phyloP scores from a whole-genome alignment of 1,140 invertebrate genomes.

The Episyrphus balteatus region DNA sequence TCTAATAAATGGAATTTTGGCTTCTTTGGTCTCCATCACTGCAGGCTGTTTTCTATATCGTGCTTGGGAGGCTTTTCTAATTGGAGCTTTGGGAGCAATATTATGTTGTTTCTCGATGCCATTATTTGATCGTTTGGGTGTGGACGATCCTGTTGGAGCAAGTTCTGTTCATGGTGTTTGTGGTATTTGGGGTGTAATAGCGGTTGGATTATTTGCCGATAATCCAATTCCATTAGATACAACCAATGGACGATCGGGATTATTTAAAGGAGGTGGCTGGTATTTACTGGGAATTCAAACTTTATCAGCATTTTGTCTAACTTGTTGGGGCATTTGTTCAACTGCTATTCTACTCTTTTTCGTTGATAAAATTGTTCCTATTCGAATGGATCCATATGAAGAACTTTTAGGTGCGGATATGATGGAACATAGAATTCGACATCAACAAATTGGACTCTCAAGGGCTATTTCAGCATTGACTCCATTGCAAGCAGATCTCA shows the following conservation, averaged over 20 bases:
- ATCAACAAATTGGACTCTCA: conserved; percentile 39
- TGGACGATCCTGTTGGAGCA: conserved; percentile 83
- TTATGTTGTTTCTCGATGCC: conserved; percentile 54
- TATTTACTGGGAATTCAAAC: conserved; percentile 67
- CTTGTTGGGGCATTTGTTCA: conserved; percentile 52
- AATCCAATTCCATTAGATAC: conserved; percentile 61
- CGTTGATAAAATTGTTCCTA: conserved; percentile 60
- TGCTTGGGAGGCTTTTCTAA: conserved; percentile 68
- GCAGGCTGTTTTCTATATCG: conserved; percentile 75
- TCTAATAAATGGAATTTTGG: conserved; percentile 75
- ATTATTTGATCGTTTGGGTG: conserved; percentile 55
- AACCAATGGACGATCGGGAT: conserved; percentile 57
- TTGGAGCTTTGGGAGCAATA: conserved; percentile 62
- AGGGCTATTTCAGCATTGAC: conserved; percentile 42
- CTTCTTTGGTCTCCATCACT: conserved; percentile 70
- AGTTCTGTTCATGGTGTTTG: conserved; percentile 67
- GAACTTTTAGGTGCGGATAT: conserved; percentile 75
- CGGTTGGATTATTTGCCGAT: conserved; percentile 78
- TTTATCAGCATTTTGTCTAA: conserved; percentile 53
- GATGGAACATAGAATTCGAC: conserved; percentile 59
- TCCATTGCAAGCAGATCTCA: conserved; percentile 24
- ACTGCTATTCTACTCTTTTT: conserved; percentile 58
- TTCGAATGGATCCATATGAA: conserved; percentile 64
- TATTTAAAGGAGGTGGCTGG: conserved; percentile 72
- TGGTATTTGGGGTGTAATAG: conserved; percentile 59